phyloP scores from a whole-genome alignment of 2,888 invertebrate genomes.

The Hemicrepidius hirtus region DNA sequence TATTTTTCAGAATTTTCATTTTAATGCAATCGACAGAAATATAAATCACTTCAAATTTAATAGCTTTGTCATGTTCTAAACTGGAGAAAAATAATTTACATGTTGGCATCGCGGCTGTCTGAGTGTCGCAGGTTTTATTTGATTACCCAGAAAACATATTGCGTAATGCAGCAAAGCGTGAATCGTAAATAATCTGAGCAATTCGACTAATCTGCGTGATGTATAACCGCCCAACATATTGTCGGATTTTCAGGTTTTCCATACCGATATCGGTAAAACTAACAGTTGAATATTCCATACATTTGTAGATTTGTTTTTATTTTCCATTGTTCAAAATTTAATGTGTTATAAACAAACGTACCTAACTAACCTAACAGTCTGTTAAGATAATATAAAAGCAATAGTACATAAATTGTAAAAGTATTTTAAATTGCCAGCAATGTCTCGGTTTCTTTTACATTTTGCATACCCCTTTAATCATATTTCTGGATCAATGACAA shows the following conservation, averaged over 20 bases:
- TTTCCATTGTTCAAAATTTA: too few species aligned
- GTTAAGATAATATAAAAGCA: too few species aligned
- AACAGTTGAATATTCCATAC: not conserved
- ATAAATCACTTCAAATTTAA: slow-evolving; percentile 42
- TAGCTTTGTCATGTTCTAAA: slow-evolving; percentile 41
- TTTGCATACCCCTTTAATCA: slow-evolving; percentile 13
- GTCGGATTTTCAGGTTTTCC: slow-evolving; percentile 28
- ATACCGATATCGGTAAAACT: not conserved
- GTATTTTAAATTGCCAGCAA: too few species aligned
- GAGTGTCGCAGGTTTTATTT: slow-evolving; percentile 54
- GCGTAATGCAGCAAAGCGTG: slow-evolving; percentile 54
- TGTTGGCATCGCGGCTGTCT: slow-evolving; percentile 50
- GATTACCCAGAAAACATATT: slow-evolving; percentile 56
- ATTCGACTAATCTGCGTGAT: slow-evolving; percentile 47
- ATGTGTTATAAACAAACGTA: too few species aligned
- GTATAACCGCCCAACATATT: slow-evolving; percentile 29
- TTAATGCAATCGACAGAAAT: slow-evolving; percentile 22
- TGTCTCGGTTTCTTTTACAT: not conserved
- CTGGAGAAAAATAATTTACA: slow-evolving; percentile 55
- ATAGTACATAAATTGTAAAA: too few species aligned
- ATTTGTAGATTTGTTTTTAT: too few species aligned
- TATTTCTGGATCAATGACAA: slow-evolving; percentile 17
- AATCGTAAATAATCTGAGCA: slow-evolving; percentile 57
- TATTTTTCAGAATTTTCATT: slow-evolving; percentile 23
- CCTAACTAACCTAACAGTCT: too few species aligned